Conservation (phyloP, 2,797 vertebrate species). For the Spatula versicolor region DNA sequence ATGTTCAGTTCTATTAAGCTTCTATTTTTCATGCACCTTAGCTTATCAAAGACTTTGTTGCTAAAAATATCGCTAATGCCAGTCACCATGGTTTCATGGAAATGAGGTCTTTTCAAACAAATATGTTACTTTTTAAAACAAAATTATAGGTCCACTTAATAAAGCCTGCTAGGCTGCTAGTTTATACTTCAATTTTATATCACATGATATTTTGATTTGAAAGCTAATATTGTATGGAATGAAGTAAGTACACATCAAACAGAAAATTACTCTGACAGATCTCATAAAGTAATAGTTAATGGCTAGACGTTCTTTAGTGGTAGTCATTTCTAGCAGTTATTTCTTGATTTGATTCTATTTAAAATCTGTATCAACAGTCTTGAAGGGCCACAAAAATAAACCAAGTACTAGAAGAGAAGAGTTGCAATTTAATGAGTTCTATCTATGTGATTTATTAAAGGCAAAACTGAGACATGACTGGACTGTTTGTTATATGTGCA, state of each 20-base stretch:
- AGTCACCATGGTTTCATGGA: background rate
- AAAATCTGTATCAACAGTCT: background rate
- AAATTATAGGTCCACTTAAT: background rate
- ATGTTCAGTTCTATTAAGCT: constrained; percentile 5
- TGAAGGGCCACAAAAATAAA: background rate
- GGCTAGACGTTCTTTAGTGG: background rate
- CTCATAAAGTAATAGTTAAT: background rate
- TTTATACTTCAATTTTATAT: background rate
- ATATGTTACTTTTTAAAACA: background rate
- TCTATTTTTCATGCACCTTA: constrained; percentile 5
- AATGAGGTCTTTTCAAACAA: background rate
- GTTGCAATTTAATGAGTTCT: background rate
- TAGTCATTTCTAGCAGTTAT: background rate
- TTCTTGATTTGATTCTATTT: background rate
- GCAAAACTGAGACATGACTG: background rate
- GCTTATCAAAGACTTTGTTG: background rate
- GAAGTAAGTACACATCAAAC: background rate
- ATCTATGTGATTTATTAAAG: background rate
- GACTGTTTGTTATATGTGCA: background rate
- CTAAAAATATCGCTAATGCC: background rate
- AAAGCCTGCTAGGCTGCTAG: background rate
- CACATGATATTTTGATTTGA: background rate
- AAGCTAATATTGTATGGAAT: background rate
- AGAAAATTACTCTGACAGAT: background rate
- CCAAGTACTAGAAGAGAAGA: background rate